These are phyloP conservation scores for Corydoras sp. DNA, from an alignment of 2,113 vertebrate genomes.

Conservation along the genomic window DNA sequence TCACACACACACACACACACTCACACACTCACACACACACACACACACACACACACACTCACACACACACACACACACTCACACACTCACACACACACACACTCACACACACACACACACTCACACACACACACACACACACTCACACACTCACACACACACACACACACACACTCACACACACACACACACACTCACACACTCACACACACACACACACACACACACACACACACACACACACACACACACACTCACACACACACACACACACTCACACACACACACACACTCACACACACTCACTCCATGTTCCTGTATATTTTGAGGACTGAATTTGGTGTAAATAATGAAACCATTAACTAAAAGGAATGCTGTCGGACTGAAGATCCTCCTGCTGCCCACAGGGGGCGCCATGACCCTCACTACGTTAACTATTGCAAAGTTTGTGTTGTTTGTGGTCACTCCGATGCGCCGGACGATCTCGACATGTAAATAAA, in stretches of 20 bases:
- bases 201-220: conserved; percentile 11
- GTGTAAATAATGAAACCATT: conserved; percentile 1
- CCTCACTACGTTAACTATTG: neutral
- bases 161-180: no score
- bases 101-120: conserved; percentile 8
- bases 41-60: neutral
- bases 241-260: conserved; percentile 3
- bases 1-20: no score
- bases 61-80: conserved; percentile 17
- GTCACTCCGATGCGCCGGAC: neutral
- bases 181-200: no score
- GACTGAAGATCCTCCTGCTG: neutral
- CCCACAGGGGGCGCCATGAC: neutral
- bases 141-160: no score
- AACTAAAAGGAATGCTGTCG: neutral
- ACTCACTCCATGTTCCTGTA: neutral
- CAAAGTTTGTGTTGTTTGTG: no score
- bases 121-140: neutral
- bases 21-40: no score
- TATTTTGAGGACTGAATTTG: neutral
- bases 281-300: conserved; percentile 9
- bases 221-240: neutral
- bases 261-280: conserved; percentile 13
- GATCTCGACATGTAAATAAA: conserved; percentile 58
- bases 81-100: conserved; percentile 9